Evolutionary conservation across 92 coral and sea anemone species (phyloP).

Genomic region (Diadumene lineata): DNA sequence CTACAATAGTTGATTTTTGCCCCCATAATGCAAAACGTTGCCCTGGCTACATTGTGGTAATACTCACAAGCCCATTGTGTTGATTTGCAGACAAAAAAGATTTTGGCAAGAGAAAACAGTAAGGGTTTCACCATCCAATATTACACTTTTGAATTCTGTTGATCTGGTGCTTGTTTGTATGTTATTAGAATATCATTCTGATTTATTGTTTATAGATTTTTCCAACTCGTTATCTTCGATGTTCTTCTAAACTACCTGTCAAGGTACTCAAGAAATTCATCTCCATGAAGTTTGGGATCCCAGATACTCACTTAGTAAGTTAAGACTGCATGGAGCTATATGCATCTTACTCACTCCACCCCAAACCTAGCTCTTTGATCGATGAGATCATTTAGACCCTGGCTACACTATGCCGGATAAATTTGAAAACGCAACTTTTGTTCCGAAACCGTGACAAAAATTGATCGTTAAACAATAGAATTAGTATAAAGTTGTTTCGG

Average conservation of each 20-base stretch:
- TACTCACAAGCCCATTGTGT: not conserved
- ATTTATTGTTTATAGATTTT: conserved; percentile 41
- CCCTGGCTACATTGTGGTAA: no score
- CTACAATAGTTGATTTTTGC: no score
- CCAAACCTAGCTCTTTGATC: no score
- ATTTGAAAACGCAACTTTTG: no score
- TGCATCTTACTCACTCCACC: not conserved
- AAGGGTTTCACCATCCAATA: conserved; percentile 3
- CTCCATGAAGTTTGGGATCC: conserved; percentile 71
- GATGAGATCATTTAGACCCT: no score
- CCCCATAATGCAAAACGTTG: no score
- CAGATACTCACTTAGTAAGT: conserved; percentile 61
- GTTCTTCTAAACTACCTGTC: conserved; percentile 68
- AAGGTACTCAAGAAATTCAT: conserved; percentile 72
- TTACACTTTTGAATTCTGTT: not conserved
- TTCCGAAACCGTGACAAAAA: no score
- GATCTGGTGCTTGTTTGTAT: not conserved
- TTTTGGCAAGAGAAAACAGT: conserved; percentile 21
- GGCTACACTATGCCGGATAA: no score
- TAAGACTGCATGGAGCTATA: not conserved
- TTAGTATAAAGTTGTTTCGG: no score
- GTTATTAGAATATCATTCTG: not conserved
- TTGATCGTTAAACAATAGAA: no score
- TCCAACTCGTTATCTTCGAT: conserved; percentile 79
- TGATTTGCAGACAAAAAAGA: conserved; percentile 15